phyloP scores from a whole-genome alignment of 2,113 vertebrate species.

The Gnathochromis pfefferi region DNA sequence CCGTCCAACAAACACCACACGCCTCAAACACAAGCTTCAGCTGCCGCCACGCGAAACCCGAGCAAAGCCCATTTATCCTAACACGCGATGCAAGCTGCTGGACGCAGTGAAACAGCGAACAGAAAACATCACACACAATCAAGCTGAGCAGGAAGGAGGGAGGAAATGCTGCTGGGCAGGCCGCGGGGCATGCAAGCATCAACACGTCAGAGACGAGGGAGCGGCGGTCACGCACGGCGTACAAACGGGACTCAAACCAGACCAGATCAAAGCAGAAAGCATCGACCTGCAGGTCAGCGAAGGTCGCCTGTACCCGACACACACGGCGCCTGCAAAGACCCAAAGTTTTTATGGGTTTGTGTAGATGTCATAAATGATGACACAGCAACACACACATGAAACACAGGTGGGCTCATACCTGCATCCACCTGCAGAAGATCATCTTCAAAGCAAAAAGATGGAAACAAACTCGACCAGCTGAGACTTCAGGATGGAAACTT shows the following conservation, averaged over 20 bases:
- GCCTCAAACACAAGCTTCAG: background rate
- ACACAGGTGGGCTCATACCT: fast-evolving
- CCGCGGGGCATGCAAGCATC: background rate
- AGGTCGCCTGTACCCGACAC: background rate
- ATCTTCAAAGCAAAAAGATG: background rate
- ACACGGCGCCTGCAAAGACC: background rate
- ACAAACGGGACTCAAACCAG: background rate
- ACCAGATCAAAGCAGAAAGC: background rate
- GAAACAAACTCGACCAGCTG: background rate
- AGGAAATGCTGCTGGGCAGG: background rate
- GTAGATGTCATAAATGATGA: background rate
- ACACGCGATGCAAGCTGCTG: background rate
- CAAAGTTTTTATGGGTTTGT: background rate
- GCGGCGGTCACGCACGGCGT: background rate
- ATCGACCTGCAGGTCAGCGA: background rate
- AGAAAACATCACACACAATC: background rate
- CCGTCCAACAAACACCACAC: background rate
- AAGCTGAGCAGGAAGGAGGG: background rate
- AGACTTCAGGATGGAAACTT: background rate
- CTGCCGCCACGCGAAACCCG: fast-evolving
- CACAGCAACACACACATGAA: background rate
- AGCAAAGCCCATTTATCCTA: fast-evolving
- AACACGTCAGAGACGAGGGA: background rate
- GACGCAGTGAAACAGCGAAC: background rate
- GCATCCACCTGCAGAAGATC: fast-evolving